These are phyloP conservation scores for Cinara cedri DNA, from an alignment of 2,888 invertebrate species.

Conservation along the genomic window DNA sequence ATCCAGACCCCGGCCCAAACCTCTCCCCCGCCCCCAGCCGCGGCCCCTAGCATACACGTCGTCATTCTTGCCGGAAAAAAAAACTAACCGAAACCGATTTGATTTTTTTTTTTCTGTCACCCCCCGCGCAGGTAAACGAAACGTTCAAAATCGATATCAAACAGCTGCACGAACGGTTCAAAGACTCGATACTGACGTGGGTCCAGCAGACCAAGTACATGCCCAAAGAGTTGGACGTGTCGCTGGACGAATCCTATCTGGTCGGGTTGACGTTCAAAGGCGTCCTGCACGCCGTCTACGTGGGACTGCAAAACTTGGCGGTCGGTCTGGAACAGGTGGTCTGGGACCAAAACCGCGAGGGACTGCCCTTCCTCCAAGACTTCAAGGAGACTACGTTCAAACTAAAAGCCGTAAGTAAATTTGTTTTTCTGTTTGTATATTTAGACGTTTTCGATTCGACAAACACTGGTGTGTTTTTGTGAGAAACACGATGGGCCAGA, in stretches of 20 bases:
- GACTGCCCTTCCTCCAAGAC: slow-evolving; percentile 64
- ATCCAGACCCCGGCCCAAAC: slow-evolving; percentile 8
- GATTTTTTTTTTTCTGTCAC: neutral
- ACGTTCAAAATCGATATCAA: slow-evolving; percentile 42
- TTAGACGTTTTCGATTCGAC: no score
- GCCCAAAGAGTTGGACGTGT: slow-evolving; percentile 46
- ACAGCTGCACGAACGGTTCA: slow-evolving; percentile 37
- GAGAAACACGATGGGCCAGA: no score
- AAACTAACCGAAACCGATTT: slow-evolving; percentile 8
- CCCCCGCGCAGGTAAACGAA: slow-evolving; percentile 24
- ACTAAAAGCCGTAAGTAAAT: slow-evolving; percentile 66
- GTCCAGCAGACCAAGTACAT: slow-evolving; percentile 30
- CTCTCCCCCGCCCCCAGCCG: neutral
- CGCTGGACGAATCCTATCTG: slow-evolving; percentile 29
- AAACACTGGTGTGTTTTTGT: no score
- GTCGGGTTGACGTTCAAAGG: slow-evolving; percentile 63
- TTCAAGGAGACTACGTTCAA: slow-evolving; percentile 70
- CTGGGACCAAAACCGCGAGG: slow-evolving; percentile 68
- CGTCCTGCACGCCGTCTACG: slow-evolving; percentile 69
- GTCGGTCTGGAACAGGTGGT: slow-evolving; percentile 74
- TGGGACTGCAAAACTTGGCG: slow-evolving; percentile 73
- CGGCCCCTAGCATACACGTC: neutral
- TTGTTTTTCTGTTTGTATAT: neutral
- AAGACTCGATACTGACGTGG: slow-evolving; percentile 23
- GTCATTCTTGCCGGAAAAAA: neutral